Evolutionary conservation across 2,113 vertebrate species (phyloP), one percentile per base, ranked within the genome.

Genomic region (Silurus meridionalis): DNA sequence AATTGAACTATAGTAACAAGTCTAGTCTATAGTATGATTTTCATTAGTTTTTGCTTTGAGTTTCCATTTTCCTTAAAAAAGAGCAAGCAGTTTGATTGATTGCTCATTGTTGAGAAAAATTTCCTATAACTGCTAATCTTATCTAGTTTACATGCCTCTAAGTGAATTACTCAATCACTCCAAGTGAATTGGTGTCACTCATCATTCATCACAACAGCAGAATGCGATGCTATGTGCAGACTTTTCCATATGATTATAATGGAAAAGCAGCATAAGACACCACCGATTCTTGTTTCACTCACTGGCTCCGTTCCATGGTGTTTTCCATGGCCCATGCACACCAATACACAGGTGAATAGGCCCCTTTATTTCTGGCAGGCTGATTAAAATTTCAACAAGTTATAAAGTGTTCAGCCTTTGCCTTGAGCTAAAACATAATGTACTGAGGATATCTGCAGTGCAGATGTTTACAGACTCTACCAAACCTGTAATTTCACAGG

Each of bases 381-480:
- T 85, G 78, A 80, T 87, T 82, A 89, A 89, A 86, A 61, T 85
- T 57, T 87, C 85, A 87, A 79, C 85, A 89, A 80, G 83, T 87
- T 86, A 84, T 89, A 66, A 63, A 82, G 78, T 82, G 64, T 86
- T 75, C 61, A 72, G 79, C 66, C 58, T 71, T 63, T 79, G 55
- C 88, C 85, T 78, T 46, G n/a, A 81, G 88, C 82, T 46, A 87
- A 52, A 87, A 81, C 85, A 84, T 87, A 87, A 89, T 82, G 77
- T 85, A 82, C 61, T 87, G 46, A 50, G 74, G 85, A 82, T 60
- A 53, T 84, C 86, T 83, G 83, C 61, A 10, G 37, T 82, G 71
- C 88, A 87, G 88, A 89, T 89, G 88, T 87, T 84, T 52, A 50
- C 23, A 58, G 77, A 72, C 85, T 82, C 46, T 48, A 11, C 60